Evolutionary conservation across 2,888 invertebrate species (phyloP).

Genomic region (Globia sparganii): DNA sequence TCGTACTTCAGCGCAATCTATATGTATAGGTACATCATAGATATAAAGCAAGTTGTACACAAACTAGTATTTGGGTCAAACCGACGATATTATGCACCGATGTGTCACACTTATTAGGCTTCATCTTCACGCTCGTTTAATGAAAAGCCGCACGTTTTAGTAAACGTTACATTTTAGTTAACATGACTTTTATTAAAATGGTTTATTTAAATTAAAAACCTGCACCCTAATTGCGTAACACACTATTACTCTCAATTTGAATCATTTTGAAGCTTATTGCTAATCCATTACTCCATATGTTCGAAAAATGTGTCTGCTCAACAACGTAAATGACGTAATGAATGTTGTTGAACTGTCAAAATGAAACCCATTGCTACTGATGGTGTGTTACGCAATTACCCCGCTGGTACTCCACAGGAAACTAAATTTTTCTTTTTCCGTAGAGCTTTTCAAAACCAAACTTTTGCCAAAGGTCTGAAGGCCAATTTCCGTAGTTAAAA

Average conservation of each 20-base stretch:
- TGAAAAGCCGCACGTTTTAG: slow-evolving; percentile 18
- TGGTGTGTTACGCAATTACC: too few relatives aligned
- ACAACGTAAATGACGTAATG: too few relatives aligned
- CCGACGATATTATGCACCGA: slow-evolving; percentile 36
- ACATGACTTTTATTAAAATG: background rate
- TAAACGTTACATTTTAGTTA: background rate
- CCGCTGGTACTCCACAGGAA: background rate
- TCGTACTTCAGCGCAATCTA: background rate
- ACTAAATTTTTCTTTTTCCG: background rate
- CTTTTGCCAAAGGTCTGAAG: background rate
- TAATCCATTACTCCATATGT: too few relatives aligned
- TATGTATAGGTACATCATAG: slow-evolving; percentile 2
- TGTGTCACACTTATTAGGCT: slow-evolving; percentile 44
- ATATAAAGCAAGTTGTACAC: slow-evolving; percentile 7
- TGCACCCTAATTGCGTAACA: too few relatives aligned
- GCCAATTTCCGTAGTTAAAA: too few relatives aligned
- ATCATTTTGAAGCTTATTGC: too few relatives aligned
- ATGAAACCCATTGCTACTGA: too few relatives aligned
- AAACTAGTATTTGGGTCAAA: slow-evolving; percentile 55
- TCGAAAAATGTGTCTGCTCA: too few relatives aligned
- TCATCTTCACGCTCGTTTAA: slow-evolving; percentile 40
- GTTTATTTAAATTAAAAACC: background rate
- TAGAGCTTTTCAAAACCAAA: background rate
- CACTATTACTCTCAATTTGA: too few relatives aligned
- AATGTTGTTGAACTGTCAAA: too few relatives aligned